phyloP scores from a whole-genome alignment of 2,797 vertebrate species.

The Chrysocyon brachyurus region DNA sequence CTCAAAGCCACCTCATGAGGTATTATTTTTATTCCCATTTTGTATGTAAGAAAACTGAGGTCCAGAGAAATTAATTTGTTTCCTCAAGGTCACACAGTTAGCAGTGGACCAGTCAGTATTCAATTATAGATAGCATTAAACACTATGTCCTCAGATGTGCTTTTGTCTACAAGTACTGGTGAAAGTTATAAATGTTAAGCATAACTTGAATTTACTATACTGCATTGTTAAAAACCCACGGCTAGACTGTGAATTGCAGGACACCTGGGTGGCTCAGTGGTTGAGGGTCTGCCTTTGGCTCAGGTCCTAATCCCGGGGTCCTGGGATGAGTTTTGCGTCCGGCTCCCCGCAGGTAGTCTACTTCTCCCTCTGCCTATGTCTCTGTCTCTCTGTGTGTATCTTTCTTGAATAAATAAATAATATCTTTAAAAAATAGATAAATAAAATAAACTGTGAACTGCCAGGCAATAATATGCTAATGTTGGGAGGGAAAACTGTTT shows the following conservation, averaged over 20 bases:
- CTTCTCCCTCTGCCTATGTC: too few species aligned
- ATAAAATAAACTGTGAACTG: not conserved
- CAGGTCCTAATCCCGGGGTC: too few species aligned
- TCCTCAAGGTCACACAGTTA: not conserved
- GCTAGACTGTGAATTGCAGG: not conserved
- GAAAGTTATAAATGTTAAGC: not conserved
- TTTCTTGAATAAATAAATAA: too few species aligned
- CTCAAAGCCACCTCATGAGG: not conserved
- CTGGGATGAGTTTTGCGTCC: too few species aligned
- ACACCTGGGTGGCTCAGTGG: too few species aligned
- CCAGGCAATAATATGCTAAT: not conserved
- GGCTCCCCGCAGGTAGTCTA: too few species aligned
- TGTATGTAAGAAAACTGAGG: conserved; percentile 33
- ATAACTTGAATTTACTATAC: not conserved
- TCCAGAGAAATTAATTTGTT: not conserved
- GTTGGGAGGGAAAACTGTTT: not conserved
- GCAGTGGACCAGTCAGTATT: not conserved
- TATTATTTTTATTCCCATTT: conserved; percentile 16
- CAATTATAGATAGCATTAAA: not conserved
- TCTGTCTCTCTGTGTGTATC: too few species aligned
- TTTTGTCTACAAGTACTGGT: not conserved
- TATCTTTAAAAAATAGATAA: too few species aligned
- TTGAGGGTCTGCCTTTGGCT: too few species aligned
- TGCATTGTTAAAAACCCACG: not conserved
- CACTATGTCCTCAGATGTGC: not conserved